phyloP scores from a whole-genome alignment of 2,113 vertebrate genomes.

The Blennius ocellaris region DNA sequence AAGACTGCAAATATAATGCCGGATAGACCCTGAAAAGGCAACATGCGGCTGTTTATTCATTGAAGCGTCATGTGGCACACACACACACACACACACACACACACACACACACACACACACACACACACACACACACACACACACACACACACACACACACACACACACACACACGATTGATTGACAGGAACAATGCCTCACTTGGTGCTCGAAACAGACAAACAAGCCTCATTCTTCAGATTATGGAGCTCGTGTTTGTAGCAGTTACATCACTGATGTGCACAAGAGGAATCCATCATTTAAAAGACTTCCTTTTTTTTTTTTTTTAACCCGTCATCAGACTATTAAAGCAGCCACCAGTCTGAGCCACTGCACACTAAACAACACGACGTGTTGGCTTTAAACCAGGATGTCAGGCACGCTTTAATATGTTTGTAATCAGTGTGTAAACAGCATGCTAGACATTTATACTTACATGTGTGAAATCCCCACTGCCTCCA shows the following conservation, averaged over 20 bases:
- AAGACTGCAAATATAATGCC: slow-evolving; percentile 39
- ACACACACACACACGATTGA: slow-evolving; percentile 29
- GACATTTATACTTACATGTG: background rate
- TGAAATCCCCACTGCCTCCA: background rate
- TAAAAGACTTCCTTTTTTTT: no score
- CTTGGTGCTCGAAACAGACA: background rate
- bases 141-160: slow-evolving; percentile 3
- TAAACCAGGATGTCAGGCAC: background rate
- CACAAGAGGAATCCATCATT: no score
- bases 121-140: slow-evolving; percentile 3
- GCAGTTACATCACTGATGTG: background rate
- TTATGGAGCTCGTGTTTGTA: background rate
- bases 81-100: slow-evolving; percentile 7
- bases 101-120: background rate
- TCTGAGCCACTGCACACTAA: background rate
- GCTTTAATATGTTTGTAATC: background rate
- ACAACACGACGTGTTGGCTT: background rate
- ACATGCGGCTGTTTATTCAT: slow-evolving; percentile 60
- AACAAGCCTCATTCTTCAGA: no score
- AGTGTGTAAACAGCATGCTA: background rate
- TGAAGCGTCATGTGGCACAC: slow-evolving; percentile 26
- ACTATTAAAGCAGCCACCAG: background rate
- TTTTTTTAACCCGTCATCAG: background rate
- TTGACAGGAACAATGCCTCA: slow-evolving; percentile 28
- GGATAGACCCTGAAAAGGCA: slow-evolving; percentile 66